Evolutionary conservation across 2,888 invertebrate species (phyloP).

Genomic region (Capitulum mitella): DNA sequence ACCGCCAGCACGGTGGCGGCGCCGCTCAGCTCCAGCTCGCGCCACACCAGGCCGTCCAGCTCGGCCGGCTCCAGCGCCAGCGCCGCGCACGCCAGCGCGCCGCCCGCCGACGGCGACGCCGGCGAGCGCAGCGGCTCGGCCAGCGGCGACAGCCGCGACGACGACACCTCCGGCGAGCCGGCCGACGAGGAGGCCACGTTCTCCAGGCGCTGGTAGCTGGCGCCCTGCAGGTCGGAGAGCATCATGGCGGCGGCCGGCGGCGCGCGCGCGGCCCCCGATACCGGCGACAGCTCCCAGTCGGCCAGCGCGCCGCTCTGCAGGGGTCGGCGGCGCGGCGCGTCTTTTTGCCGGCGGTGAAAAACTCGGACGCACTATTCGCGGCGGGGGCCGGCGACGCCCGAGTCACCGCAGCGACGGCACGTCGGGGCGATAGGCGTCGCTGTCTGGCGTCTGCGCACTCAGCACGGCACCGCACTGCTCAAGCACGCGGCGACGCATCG

Average conservation of each 20-base stretch:
- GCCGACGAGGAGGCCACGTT: background rate
- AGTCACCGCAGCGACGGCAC: background rate
- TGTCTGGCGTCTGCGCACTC: no score
- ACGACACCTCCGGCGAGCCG: constrained; percentile 4
- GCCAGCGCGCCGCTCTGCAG: no score
- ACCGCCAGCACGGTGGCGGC: background rate
- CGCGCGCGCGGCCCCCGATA: no score
- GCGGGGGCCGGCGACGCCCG: background rate
- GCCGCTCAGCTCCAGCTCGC: background rate
- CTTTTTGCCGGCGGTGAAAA: constrained; percentile 4
- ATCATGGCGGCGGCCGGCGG: background rate
- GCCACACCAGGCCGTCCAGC: background rate
- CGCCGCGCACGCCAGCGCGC: background rate
- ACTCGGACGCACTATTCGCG: background rate
- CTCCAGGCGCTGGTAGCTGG: background rate
- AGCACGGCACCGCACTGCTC: no score
- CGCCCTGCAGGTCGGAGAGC: background rate
- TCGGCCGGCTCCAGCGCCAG: background rate
- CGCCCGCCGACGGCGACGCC: background rate
- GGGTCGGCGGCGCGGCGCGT: background rate
- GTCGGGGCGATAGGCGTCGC: no score
- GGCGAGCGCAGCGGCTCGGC: background rate
- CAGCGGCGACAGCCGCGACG: background rate
- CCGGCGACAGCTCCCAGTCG: no score
- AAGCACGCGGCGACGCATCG: background rate